Conservation (phyloP, 2,888 invertebrate genomes). For the Tachina grossa region DNA sequence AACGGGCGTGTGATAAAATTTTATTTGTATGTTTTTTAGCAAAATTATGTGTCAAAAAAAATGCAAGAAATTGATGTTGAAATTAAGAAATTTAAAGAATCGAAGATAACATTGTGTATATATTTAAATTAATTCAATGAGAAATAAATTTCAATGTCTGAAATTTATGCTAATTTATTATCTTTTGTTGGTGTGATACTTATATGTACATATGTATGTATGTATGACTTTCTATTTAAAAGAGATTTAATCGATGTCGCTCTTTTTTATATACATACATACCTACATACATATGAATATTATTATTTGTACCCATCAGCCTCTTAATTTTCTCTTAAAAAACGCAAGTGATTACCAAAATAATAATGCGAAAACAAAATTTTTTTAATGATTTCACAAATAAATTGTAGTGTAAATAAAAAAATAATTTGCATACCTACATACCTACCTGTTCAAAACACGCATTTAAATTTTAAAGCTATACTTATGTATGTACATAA, state of each 20-base stretch:
- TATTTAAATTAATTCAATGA: background rate
- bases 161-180: slow-evolving; percentile 7
- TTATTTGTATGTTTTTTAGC: background rate
- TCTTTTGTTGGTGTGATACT: slow-evolving; percentile 20
- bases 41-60: slow-evolving; percentile 1
- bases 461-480: too few species aligned
- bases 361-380: background rate
- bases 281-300: too few species aligned
- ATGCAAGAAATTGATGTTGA: background rate
- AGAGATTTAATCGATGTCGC: background rate
- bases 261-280: background rate
- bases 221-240: background rate
- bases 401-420: background rate
- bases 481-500: too few species aligned
- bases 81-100: background rate
- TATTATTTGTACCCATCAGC: background rate
- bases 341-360: background rate
- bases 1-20: slow-evolving; percentile 62
- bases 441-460: too few species aligned
- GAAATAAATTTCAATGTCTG: slow-evolving; percentile 16
- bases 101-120: background rate
- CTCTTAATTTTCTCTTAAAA: slow-evolving; percentile 22
- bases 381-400: background rate
- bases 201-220: background rate
- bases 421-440: too few species aligned